Evolutionary conservation across 2,113 vertebrate species (phyloP), one percentile per base, ranked within the genome.

Genomic region (Phainopepla nitens): DNA sequence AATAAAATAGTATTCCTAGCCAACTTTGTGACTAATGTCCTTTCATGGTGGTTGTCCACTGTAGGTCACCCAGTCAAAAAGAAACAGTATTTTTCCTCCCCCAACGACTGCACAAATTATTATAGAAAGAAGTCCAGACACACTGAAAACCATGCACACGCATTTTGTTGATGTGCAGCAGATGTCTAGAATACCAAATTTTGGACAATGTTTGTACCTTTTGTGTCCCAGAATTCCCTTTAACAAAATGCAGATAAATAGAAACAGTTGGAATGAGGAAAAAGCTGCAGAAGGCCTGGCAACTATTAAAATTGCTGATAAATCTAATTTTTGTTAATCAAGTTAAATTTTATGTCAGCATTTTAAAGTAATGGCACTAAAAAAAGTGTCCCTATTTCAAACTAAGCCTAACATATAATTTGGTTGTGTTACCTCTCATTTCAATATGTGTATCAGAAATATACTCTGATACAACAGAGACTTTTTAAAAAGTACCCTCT

Each of bases 21-120:
- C 87, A 94, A 95, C 66, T 94, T 96, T 83, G 53, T 96, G 93
- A 98, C 95, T 96, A 94, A 97, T 95, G 95, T 96, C 93, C 92
- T 97, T 97, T 94, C 92, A 80, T 81, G 94, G 88, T 87, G 91
- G 82, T 92, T 97, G 94, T 96, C 96, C 97, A 96, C 96, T 96
- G 94, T 92, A 98, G 98, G 97, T 98, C 98, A 98, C 73, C 72
- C 79, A 93, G 97, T 84, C 83, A 86, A 69, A 92, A 89, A 60
- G 82, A 86, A 94, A 87, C 14, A 36, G 82, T 16, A 68, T 80
- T 96, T 73, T 95, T 83, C 25, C 51, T 77, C 23, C 49, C 57
- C 33, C 70, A 86, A 93, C 68, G n/a, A 61, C 82, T 81, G n/a
- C 60, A 81, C 76, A 83, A 90, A 92, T 92, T 83, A 54, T 93